These are phyloP conservation scores for Hozukius guyotensis DNA, from an alignment of 2,797 vertebrate genomes.

Conservation along the genomic window DNA sequence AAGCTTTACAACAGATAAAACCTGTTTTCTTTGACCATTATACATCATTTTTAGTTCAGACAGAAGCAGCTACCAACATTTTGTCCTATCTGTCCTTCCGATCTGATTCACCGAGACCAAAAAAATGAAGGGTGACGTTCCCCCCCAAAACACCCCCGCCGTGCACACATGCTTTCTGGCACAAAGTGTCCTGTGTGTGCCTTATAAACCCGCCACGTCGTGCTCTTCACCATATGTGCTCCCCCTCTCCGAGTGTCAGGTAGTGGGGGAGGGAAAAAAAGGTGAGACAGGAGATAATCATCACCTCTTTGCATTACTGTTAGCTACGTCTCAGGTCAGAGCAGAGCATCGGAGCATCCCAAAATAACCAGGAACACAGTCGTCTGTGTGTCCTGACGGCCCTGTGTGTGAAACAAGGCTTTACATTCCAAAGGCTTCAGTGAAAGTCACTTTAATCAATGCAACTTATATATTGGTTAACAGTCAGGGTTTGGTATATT, in stretches of 20 bases:
- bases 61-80: constrained; percentile 45
- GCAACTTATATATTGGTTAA: constrained; percentile 41
- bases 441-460: constrained; percentile 56
- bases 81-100: constrained; percentile 34
- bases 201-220: constrained; percentile 70
- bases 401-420: constrained; percentile 42
- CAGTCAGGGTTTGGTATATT: constrained; percentile 62
- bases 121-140: constrained; percentile 35
- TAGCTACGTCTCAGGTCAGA: constrained; percentile 76
- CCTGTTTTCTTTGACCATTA: constrained; percentile 2
- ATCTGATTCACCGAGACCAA: constrained; percentile 44
- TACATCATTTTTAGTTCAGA: constrained; percentile 24
- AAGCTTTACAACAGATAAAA: constrained; percentile 39
- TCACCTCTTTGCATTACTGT: constrained; percentile 71
- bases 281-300: constrained; percentile 69
- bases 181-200: constrained; percentile 75
- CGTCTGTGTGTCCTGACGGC: constrained; percentile 52
- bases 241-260: constrained; percentile 58
- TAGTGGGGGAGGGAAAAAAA: constrained; percentile 19
- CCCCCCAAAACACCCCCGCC: constrained; percentile 39
- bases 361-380: constrained; percentile 68
- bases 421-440: constrained; percentile 74
- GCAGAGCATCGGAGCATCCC: constrained; percentile 59
- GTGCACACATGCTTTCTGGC: constrained; percentile 80
- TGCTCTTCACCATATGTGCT: constrained; percentile 71